Evolutionary conservation across 2,113 vertebrate species (phyloP).

Genomic region (Oreochromis niloticus): DNA sequence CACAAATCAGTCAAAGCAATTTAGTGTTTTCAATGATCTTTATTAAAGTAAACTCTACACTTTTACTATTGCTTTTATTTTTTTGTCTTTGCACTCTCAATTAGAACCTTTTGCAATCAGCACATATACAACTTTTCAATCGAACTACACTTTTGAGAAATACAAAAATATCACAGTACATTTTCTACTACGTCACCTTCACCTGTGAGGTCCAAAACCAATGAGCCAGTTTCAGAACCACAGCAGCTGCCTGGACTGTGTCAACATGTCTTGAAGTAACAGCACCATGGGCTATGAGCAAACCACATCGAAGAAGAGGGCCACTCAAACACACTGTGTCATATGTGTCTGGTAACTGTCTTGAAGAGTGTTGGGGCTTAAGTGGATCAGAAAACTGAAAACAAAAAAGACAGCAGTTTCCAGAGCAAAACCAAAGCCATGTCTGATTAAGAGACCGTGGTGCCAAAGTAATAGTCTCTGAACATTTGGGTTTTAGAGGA

Average conservation of each 20-base stretch:
- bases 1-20: neutral
- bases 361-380: neutral
- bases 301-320: neutral
- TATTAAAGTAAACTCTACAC: constrained; percentile 78
- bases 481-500: neutral
- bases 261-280: constrained; percentile 19
- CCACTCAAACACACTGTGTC: neutral
- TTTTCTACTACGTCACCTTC: constrained; percentile 70
- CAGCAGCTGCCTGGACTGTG: constrained; percentile 42
- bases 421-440: neutral
- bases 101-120: constrained; percentile 70
- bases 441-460: neutral
- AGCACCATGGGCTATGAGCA: constrained; percentile 30
- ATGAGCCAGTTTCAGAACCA: constrained; percentile 42
- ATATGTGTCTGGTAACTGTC: neutral
- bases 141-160: constrained; percentile 76
- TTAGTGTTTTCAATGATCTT: constrained; percentile 68
- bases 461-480: neutral
- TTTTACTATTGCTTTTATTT: constrained; percentile 74
- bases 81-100: constrained; percentile 64
- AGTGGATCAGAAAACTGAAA: neutral
- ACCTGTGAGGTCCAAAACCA: constrained; percentile 54
- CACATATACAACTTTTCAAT: constrained; percentile 65
- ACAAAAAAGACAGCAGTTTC: neutral
- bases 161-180: constrained; percentile 83